Conservation (phyloP, 2,113 vertebrate species). For the Cebus imitator region DNA sequence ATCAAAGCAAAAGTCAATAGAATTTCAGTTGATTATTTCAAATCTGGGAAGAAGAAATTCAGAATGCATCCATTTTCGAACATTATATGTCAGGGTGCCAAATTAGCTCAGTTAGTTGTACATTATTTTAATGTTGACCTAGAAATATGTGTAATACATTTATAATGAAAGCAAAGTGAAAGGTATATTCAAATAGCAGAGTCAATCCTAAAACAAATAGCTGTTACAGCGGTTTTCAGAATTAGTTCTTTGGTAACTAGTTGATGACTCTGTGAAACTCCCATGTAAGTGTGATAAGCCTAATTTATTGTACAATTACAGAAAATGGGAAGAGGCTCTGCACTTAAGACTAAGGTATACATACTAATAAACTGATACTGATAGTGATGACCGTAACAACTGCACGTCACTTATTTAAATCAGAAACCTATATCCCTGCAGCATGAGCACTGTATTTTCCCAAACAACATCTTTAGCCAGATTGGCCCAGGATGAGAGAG, state of each 20-base stretch:
- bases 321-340: constrained; percentile 11
- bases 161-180: constrained; percentile 71
- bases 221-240: constrained; percentile 60
- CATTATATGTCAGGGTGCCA: neutral
- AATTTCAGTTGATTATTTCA: constrained; percentile 38
- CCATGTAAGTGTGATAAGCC: constrained; percentile 21
- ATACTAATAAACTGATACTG: constrained; percentile 20
- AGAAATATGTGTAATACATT: constrained; percentile 65
- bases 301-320: constrained; percentile 59
- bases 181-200: constrained; percentile 61
- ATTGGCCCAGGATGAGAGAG: neutral
- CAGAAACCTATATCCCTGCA: neutral
- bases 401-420: neutral
- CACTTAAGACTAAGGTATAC: constrained; percentile 33
- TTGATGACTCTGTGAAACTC: constrained; percentile 66
- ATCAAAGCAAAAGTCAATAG: constrained; percentile 43
- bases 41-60: constrained; percentile 38
- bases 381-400: neutral
- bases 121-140: constrained; percentile 65
- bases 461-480: neutral
- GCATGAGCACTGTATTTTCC: neutral
- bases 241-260: constrained; percentile 60
- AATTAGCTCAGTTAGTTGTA: constrained; percentile 44
- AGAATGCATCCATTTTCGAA: constrained; percentile 20
- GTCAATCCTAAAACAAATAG: constrained; percentile 74